These are phyloP conservation scores for Noctua fimbriata DNA, from an alignment of 2,888 invertebrate species.

Conservation along the genomic window DNA sequence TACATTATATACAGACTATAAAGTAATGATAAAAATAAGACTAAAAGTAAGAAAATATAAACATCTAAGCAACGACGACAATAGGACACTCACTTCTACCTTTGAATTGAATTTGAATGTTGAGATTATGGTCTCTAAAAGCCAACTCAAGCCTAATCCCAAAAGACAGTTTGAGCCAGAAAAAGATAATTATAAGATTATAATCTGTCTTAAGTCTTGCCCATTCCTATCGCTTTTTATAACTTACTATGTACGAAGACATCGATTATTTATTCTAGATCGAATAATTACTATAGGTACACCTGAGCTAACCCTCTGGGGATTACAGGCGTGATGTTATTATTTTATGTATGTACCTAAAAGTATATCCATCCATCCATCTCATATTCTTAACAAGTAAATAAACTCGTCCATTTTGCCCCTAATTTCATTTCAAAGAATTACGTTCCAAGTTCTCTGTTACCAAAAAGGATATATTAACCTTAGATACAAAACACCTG, in stretches of 20 bases:
- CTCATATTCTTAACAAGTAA: neutral
- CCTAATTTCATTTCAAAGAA: neutral
- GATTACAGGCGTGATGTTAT: neutral
- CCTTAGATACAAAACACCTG: no score
- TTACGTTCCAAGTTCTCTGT: no score
- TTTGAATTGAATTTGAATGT: no score
- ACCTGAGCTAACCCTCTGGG: neutral
- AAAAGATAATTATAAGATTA: neutral
- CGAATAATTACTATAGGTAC: neutral
- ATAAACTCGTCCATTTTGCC: slow-evolving; percentile 46
- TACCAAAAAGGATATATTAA: no score
- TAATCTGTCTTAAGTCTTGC: neutral
- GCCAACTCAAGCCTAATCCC: no score
- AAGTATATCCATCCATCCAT: slow-evolving; percentile 2
- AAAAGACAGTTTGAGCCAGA: neutral
- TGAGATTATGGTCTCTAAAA: neutral
- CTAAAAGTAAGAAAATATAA: no score
- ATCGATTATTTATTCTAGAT: neutral
- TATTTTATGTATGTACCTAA: neutral
- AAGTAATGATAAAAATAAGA: no score
- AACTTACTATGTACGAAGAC: neutral
- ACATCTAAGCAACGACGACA: no score
- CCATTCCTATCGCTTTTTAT: neutral
- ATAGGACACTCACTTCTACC: no score
- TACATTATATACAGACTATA: no score